These are phyloP conservation scores for Crocidura indochinensis DNA, from an alignment of 2,797 vertebrate genomes.

Conservation along the genomic window DNA sequence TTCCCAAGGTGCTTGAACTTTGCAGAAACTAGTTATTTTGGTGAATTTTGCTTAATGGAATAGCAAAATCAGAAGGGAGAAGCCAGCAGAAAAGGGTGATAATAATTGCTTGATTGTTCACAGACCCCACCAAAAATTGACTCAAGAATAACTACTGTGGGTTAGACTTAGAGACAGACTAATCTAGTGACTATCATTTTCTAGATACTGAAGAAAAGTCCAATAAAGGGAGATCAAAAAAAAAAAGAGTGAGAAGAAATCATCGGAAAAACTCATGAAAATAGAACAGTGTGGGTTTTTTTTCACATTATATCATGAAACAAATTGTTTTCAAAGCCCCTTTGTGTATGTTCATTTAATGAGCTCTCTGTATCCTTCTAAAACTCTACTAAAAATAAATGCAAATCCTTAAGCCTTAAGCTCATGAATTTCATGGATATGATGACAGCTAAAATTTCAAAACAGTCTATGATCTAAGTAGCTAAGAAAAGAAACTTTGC, in stretches of 20 bases:
- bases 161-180: slow-evolving; percentile 20
- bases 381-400: slow-evolving; percentile 26
- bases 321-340: slow-evolving; percentile 53
- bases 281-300: neutral
- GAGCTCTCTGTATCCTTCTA: slow-evolving; percentile 11
- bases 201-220: slow-evolving; percentile 1
- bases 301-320: neutral
- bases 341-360: slow-evolving; percentile 12
- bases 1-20: slow-evolving; percentile 20
- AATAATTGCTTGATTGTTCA: neutral
- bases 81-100: neutral
- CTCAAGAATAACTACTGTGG: neutral
- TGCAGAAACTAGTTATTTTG: slow-evolving; percentile 13
- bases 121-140: slow-evolving; percentile 1
- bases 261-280: slow-evolving; percentile 15
- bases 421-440: slow-evolving; percentile 11
- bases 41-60: slow-evolving; percentile 31
- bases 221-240: neutral
- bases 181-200: neutral
- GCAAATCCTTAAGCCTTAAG: slow-evolving; percentile 21
- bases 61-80: slow-evolving; percentile 28
- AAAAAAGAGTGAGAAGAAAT: neutral
- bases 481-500: slow-evolving; percentile 31
- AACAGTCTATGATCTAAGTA: neutral
- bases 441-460: slow-evolving; percentile 6